phyloP scores from a whole-genome alignment of 2,888 invertebrate species.

The Drosophila macrospina region DNA sequence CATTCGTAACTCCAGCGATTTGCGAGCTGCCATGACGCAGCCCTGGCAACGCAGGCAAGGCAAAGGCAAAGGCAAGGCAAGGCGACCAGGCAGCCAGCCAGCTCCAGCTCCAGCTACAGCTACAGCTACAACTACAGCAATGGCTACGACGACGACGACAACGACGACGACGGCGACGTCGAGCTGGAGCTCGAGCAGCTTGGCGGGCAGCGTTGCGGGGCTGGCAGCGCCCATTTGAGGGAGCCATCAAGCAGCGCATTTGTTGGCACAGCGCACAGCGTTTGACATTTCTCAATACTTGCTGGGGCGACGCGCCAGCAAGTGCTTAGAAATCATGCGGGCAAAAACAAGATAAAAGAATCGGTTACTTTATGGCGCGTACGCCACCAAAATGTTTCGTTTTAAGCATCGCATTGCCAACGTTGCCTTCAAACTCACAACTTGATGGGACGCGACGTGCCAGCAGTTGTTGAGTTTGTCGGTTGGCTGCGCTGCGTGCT shows the following conservation, averaged over 20 bases:
- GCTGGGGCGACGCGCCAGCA: constrained; percentile 83
- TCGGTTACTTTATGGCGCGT: constrained; percentile 82
- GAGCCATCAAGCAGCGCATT: constrained; percentile 83
- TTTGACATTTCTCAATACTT: constrained; percentile 85
- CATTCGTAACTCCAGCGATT: constrained; percentile 22
- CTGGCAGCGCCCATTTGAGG: constrained; percentile 81
- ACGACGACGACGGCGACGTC: constrained; percentile 51
- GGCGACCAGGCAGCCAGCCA: constrained; percentile 67
- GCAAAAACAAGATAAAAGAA: constrained; percentile 69
- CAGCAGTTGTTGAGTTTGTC: constrained; percentile 72
- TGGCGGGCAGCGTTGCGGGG: constrained; percentile 72
- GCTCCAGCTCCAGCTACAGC: constrained; percentile 50
- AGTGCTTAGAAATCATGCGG: constrained; percentile 54
- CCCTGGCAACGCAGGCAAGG: constrained; percentile 65
- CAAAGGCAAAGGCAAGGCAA: constrained; percentile 56
- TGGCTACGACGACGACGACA: constrained; percentile 52
- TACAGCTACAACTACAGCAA: constrained; percentile 49
- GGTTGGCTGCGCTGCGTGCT: constrained; percentile 29
- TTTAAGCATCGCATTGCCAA: constrained; percentile 35
- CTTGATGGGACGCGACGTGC: constrained; percentile 72
- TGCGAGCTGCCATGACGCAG: constrained; percentile 50
- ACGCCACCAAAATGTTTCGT: constrained; percentile 81
- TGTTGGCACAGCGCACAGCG: constrained; percentile 68
- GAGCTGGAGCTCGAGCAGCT: constrained; percentile 69
- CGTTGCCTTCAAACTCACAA: constrained; percentile 44